Conservation (phyloP, 2,888 invertebrate species). For the Julus scanicus region DNA sequence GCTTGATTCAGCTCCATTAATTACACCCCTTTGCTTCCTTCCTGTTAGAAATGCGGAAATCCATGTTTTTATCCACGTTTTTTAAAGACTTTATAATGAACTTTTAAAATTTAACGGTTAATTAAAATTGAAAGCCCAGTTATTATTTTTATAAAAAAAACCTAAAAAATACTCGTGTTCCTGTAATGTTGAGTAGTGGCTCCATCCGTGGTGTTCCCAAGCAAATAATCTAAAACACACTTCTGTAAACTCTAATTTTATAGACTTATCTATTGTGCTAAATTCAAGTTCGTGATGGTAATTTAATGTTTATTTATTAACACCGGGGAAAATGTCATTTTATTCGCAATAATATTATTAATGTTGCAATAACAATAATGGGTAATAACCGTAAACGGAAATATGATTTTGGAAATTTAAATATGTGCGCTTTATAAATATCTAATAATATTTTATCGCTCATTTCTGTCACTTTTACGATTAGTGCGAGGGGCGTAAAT, state of each 20-base stretch:
- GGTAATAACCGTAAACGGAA: not conserved
- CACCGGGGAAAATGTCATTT: not conserved
- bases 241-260: not conserved
- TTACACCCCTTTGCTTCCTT: too few relatives aligned
- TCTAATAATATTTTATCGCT: slow-evolving; percentile 3
- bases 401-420: not conserved
- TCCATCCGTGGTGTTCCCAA: not conserved
- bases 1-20: too few relatives aligned
- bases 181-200: not conserved
- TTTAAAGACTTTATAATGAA: too few relatives aligned
- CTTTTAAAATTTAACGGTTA: too few relatives aligned
- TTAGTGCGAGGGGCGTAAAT: not conserved
- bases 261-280: not conserved
- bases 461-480: not conserved
- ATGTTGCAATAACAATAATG: not conserved
- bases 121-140: too few relatives aligned
- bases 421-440: slow-evolving; percentile 1
- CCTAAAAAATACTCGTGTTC: not conserved
- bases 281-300: not conserved
- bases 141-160: too few relatives aligned
- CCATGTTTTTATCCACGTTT: too few relatives aligned
- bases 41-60: too few relatives aligned
- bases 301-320: not conserved
- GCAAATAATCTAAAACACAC: not conserved
- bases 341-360: not conserved